Base-by-base conservation (phyloP, 1,140 invertebrate species). In the Cydia strobilella region DNA sequence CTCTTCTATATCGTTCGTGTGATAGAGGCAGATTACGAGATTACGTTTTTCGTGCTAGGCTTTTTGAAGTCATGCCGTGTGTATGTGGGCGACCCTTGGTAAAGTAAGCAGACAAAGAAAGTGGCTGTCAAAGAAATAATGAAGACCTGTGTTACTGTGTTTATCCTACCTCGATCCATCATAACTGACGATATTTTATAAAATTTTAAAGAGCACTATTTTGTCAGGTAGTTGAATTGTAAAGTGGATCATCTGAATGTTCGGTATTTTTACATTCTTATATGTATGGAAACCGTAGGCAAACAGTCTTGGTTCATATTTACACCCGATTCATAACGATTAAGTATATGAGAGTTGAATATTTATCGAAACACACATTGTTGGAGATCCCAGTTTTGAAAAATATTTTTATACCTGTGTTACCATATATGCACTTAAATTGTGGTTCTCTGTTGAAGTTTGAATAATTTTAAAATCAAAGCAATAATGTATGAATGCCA, bases 161-260 rank as follows among this genome's bases (percentile, higher is more conserved):
- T 48, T n/a, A 51, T n/a, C 20, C 54, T 59, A 59, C 54, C 20
- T 59, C 54, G 63, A 77, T 77, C 76, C 78, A 79, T 77, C 65
- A 39, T 62, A 83, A 81, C 75, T 77, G 80, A 84, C 85, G 84
- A 85, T 90, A 88, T 90, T 90, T 87, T 87, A 80, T 81, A 77
- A 88, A 77, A 83, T 65, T 66, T 87, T 86, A 86, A 85, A 81
- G 73, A 85, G 80, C 82, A 87, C 81, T 87, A 87, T 89, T 88
- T 86, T 83, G 79, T 83, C 79, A 79, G 80, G 54, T 12, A 59
- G 54, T 76, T 80, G 35, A 65, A 65, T 31, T 76, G 42, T 76
- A 73, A 72, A 65, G 18, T 76, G 54, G 5, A 48, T 72, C 66
- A 63, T 75, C 35, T 31, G 15, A 72, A 75, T 13, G 66, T 39